Percentiles rank a stretch among this genome's conserved stretches.
phyloP scores from a whole-genome alignment of 2,888 invertebrate genomes.

The Papilio protenor region DNA sequence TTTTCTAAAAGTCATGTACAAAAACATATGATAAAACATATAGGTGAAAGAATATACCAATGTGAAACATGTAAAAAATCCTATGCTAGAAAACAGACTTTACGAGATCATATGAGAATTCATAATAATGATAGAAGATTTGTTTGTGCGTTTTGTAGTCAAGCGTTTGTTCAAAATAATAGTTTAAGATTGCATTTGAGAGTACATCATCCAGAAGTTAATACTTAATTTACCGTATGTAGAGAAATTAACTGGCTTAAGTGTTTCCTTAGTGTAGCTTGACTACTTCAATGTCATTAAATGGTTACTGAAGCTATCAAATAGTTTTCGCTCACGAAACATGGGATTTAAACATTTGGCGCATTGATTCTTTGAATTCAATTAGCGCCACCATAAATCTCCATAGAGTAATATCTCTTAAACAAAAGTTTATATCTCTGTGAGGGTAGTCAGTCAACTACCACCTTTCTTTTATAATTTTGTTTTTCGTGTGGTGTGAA shows the following conservation, averaged over 20 bases:
- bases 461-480: too few relatives aligned
- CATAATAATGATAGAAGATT: constrained; percentile 66
- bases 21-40: constrained; percentile 81
- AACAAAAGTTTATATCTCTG: too few relatives aligned
- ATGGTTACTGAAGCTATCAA: too few relatives aligned
- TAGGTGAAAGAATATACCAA: constrained; percentile 73
- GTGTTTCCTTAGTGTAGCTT: too few relatives aligned
- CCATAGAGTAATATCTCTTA: too few relatives aligned
- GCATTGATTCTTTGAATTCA: too few relatives aligned
- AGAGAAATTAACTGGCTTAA: not conserved
- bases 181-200: constrained; percentile 65
- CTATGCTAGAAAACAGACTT: constrained; percentile 73
- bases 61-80: constrained; percentile 80
- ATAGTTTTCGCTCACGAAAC: too few relatives aligned
- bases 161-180: constrained; percentile 66
- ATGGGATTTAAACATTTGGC: too few relatives aligned
- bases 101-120: constrained; percentile 71
- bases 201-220: constrained; percentile 60
- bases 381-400: too few relatives aligned
- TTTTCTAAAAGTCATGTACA: constrained; percentile 79
- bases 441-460: too few relatives aligned
- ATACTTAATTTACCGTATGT: constrained; percentile 34
- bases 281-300: too few relatives aligned
- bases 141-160: constrained; percentile 61
- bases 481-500: too few relatives aligned